Percentiles rank a stretch among this genome's conserved stretches.
These are phyloP conservation scores for Simalia tracyae DNA, from an alignment of 2,797 vertebrate species.

Conservation along the genomic window DNA sequence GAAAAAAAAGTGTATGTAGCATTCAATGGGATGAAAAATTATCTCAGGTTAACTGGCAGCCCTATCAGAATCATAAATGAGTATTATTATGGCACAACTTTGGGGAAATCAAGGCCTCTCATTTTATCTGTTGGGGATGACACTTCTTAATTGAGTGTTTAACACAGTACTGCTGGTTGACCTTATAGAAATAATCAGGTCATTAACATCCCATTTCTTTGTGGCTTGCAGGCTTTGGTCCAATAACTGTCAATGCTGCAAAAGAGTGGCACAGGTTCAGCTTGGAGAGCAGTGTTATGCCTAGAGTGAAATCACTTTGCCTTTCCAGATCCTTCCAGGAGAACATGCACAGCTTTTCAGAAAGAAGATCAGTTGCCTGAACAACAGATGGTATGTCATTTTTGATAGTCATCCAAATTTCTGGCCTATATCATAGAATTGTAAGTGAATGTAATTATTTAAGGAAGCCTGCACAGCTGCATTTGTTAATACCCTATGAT, in stretches of 20 bases:
- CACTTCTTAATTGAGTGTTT: slow-evolving; percentile 26
- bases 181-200: slow-evolving; percentile 48
- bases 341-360: background rate
- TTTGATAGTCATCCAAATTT: slow-evolving; percentile 11
- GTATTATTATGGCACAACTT: slow-evolving; percentile 6
- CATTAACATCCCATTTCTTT: slow-evolving; percentile 11
- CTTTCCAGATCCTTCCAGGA: background rate
- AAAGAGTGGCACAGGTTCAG: slow-evolving; percentile 14
- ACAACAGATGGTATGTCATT: background rate
- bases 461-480: slow-evolving; percentile 12
- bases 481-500: background rate
- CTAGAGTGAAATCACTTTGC: slow-evolving; percentile 15
- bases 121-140: slow-evolving; percentile 36
- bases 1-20: background rate
- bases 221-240: background rate
- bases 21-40: slow-evolving; percentile 2
- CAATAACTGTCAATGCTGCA: slow-evolving; percentile 25
- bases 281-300: background rate
- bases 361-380: slow-evolving; percentile 26
- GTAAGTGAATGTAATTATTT: background rate
- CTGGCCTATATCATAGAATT: background rate
- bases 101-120: slow-evolving; percentile 6
- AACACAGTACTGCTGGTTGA: slow-evolving; percentile 34
- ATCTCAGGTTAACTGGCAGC: slow-evolving; percentile 20
- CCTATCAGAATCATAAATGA: slow-evolving; percentile 33